phyloP scores from a whole-genome alignment of 2,888 invertebrate genomes.

The Cephus spinipes region DNA sequence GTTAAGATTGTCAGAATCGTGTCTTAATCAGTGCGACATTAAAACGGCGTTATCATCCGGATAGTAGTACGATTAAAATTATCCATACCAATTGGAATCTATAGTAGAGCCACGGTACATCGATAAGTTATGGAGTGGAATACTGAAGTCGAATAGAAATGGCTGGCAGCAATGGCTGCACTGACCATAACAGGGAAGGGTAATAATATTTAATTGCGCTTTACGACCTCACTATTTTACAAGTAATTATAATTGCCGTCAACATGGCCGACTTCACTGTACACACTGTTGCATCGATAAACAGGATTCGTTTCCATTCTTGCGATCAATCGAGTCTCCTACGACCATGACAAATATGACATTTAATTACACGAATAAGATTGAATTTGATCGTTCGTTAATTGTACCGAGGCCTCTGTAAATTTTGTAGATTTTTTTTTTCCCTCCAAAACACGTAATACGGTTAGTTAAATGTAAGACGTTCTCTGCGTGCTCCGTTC shows the following conservation, averaged over 20 bases:
- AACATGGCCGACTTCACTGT: conserved; percentile 35
- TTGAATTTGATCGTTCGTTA: background rate
- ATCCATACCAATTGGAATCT: background rate
- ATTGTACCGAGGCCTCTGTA: background rate
- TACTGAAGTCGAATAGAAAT: background rate
- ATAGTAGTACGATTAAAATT: background rate
- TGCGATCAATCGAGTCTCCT: background rate
- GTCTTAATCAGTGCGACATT: background rate
- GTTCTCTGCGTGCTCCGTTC: background rate
- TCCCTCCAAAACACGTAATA: background rate
- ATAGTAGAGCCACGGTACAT: background rate
- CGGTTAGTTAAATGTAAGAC: background rate
- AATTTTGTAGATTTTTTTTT: background rate
- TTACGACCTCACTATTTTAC: conserved; percentile 63
- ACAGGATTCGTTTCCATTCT: conserved; percentile 15
- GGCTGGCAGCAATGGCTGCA: conserved; percentile 45
- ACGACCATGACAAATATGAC: background rate
- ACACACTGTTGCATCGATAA: conserved; percentile 26
- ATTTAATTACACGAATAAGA: background rate
- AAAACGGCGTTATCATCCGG: background rate
- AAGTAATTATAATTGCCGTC: conserved; percentile 64
- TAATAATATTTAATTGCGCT: conserved; percentile 66
- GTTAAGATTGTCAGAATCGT: background rate
- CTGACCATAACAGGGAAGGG: conserved; percentile 56
- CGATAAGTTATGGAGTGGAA: background rate